A percentile compares a stretch with the other conserved stretches of the same genome.
Evolutionary conservation across 2,888 invertebrate species (phyloP).

Genomic region (Rhyacophila evoluta): DNA sequence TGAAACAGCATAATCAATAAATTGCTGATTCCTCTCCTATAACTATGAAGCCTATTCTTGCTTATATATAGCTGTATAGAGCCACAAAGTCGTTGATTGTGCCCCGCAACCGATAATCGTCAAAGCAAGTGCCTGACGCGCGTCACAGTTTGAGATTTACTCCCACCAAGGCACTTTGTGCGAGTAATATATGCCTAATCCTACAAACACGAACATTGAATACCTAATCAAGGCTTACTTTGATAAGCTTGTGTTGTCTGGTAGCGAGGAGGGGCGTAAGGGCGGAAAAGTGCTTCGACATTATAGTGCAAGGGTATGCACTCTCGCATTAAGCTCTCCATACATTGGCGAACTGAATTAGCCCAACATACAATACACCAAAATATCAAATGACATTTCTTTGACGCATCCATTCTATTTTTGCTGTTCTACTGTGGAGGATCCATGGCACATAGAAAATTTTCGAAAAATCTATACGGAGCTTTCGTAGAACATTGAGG

Average conservation of each 20-base stretch:
- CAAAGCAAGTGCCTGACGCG: neutral
- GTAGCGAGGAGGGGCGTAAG: neutral
- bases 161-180: neutral
- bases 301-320: neutral
- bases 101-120: neutral
- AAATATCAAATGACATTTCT: too few relatives aligned
- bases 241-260: slow-evolving; percentile 12
- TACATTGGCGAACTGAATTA: neutral
- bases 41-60: too few relatives aligned
- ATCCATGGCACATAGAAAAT: too few relatives aligned
- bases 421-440: too few relatives aligned
- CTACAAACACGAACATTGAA: slow-evolving; percentile 20
- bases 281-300: slow-evolving; percentile 1
- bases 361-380: too few relatives aligned
- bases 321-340: neutral
- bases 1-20: too few relatives aligned
- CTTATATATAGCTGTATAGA: too few relatives aligned
- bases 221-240: slow-evolving; percentile 18
- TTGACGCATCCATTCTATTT: too few relatives aligned
- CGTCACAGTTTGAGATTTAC: neutral
- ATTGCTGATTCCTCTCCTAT: too few relatives aligned
- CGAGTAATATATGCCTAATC: slow-evolving; percentile 21
- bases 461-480: too few relatives aligned
- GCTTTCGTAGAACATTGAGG: too few relatives aligned
- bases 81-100: neutral